Percentiles rank a stretch among this genome's conserved stretches.
Evolutionary conservation across 1,140 invertebrate genomes (phyloP).

Genomic region (Conopomorpha cramerella): DNA sequence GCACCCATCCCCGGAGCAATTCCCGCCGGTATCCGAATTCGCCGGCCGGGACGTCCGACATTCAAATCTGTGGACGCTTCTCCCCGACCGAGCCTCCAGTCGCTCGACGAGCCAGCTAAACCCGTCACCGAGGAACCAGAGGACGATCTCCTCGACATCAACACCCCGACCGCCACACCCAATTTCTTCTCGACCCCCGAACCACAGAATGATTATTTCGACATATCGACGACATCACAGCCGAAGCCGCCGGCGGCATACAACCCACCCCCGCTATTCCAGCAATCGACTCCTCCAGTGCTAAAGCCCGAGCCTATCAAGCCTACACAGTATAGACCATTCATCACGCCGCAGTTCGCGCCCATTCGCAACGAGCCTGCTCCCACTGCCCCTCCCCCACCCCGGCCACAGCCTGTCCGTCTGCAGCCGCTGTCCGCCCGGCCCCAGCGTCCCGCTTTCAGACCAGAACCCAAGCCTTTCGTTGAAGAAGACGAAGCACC

Average conservation of each 20-base stretch:
- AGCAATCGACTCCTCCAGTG: constrained; percentile 28
- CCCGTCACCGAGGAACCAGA: constrained; percentile 64
- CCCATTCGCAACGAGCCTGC: constrained; percentile 34
- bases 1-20: constrained; percentile 20
- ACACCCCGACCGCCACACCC: constrained; percentile 38
- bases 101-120: constrained; percentile 57
- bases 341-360: constrained; percentile 28
- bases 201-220: constrained; percentile 47
- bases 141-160: constrained; percentile 52
- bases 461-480: constrained; percentile 42
- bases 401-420: constrained; percentile 40
- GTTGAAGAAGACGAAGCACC: constrained; percentile 37
- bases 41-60: constrained; percentile 55
- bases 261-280: constrained; percentile 36
- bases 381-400: no score
- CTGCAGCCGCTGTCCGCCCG: constrained; percentile 50
- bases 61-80: constrained; percentile 59
- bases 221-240: constrained; percentile 49
- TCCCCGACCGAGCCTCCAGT: constrained; percentile 51
- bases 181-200: constrained; percentile 38
- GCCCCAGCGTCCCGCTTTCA: constrained; percentile 52
- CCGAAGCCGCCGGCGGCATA: constrained; percentile 42
- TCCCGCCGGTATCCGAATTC: constrained; percentile 48
- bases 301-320: constrained; percentile 37
- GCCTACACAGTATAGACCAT: constrained; percentile 37